Base-by-base conservation (phyloP, 2,113 vertebrate species). In the Ciconia boyciana region DNA sequence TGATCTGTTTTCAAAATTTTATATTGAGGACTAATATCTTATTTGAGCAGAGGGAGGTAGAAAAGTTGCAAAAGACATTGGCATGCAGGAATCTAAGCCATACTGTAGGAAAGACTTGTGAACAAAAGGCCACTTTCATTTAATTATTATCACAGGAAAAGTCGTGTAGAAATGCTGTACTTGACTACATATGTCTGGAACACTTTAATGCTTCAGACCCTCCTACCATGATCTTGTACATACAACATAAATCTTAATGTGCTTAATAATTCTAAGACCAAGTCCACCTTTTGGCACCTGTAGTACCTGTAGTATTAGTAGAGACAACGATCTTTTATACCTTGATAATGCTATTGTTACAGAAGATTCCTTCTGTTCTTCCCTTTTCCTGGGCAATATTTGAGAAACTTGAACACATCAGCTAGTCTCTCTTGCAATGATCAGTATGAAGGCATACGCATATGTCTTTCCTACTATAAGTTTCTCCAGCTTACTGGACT, bases 171-270 rank as follows among this genome's bases (percentile, higher is more conserved):
- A 91, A 62, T 36, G 8, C 24, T 62, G 32, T 25, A 44, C 2
- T 7, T 36, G 52, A 64, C 39, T 12, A 0, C 3, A 1, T 29
- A 3, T 1, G 3, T 54, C 36, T 69, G n/a, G 15, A 83, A 28
- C 3, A 9, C 16, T 60, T 62, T 7, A 58, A 34, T 58, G 20
- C 19, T 64, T 89, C 26, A 46, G 34, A 69, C 11, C 26, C 11
- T 57, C 13, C 57, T 85, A 31, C 21, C n/a, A 10, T 26, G 32
- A 26, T 43, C 26, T 84, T 78, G 32, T 4, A 51, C 6, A 20
- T 16, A 58, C 4, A 74, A 48, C 31, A 65, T 26, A 69, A 79
- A 52, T 4, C 10, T 66, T 57, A 57, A 66, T 4, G 2, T 32
- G 10, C 70, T 86, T 61, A 79, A 60, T 85, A 66, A 57, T 75